These are phyloP conservation scores for Anastatus disparis DNA, from an alignment of 1,140 invertebrate species.

Conservation along the genomic window DNA sequence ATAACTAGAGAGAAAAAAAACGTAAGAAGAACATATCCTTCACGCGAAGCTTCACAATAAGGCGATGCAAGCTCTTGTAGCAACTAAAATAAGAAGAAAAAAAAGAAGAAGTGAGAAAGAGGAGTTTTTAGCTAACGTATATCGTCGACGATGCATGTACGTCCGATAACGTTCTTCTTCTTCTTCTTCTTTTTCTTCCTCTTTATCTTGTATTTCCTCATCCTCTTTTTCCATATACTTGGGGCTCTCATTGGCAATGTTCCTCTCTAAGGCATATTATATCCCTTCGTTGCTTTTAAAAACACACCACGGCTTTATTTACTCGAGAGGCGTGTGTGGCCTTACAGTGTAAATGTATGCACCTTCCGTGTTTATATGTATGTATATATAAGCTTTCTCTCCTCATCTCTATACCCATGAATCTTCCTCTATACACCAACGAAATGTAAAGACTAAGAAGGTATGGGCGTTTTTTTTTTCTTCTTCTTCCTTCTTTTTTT, in stretches of 20 bases:
- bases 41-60: slow-evolving; percentile 8
- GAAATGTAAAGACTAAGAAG: not conserved
- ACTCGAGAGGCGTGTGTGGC: slow-evolving; percentile 19
- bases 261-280: slow-evolving; percentile 6
- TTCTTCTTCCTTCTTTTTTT: too few relatives aligned
- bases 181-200: not conserved
- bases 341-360: not conserved
- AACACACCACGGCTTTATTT: slow-evolving; percentile 37
- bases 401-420: not conserved
- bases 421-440: not conserved
- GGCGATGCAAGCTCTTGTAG: too few relatives aligned
- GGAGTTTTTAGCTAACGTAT: not conserved
- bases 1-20: too few relatives aligned
- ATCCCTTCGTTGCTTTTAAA: too few relatives aligned
- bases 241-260: not conserved
- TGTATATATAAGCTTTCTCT: not conserved
- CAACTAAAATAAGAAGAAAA: too few relatives aligned
- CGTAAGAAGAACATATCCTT: too few relatives aligned
- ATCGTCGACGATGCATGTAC: slow-evolving; percentile 18
- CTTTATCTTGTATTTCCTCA: not conserved
- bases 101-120: too few relatives aligned
- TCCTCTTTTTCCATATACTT: not conserved
- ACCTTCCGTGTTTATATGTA: not conserved
- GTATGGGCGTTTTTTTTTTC: slow-evolving; percentile 45
- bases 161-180: not conserved